These are phyloP conservation scores for Megalonaias nervosa DNA, from an alignment of 1,140 invertebrate species.

Conservation along the genomic window DNA sequence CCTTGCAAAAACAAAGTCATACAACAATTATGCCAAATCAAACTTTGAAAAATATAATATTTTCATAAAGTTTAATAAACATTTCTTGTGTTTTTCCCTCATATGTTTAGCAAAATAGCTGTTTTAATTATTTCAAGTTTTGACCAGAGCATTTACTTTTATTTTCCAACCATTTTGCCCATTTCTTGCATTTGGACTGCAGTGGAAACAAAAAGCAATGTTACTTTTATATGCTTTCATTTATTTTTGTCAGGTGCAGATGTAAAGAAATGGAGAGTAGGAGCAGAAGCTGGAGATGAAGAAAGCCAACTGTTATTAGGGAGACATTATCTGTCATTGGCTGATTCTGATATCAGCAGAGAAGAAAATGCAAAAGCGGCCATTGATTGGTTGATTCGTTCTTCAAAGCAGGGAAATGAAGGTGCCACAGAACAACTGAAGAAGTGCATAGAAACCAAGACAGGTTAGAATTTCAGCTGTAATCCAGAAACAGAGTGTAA, in stretches of 20 bases:
- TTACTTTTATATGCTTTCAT: too few species aligned
- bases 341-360: constrained; percentile 49
- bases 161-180: too few species aligned
- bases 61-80: too few species aligned
- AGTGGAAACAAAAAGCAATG: too few species aligned
- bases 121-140: too few species aligned
- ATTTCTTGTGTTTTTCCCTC: too few species aligned
- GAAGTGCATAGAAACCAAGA: constrained; percentile 83
- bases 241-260: constrained; percentile 13
- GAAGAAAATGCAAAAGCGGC: constrained; percentile 79
- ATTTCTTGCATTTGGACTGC: too few species aligned
- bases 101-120: too few species aligned
- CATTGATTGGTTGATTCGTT: constrained; percentile 90
- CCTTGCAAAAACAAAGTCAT: too few species aligned
- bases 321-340: constrained; percentile 52
- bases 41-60: too few species aligned
- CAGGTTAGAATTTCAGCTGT: constrained; percentile 66
- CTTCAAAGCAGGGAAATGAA: constrained; percentile 90
- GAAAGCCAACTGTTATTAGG: constrained; percentile 55
- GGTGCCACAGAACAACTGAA: constrained; percentile 86
- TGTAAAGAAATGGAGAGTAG: constrained; percentile 31
- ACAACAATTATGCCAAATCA: too few species aligned
- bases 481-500: not conserved
- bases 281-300: constrained; percentile 57
- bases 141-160: too few species aligned